Percentiles rank a stretch among this genome's conserved stretches.
phyloP scores from a whole-genome alignment of 2,113 vertebrate genomes.

The Mungos mungo region DNA sequence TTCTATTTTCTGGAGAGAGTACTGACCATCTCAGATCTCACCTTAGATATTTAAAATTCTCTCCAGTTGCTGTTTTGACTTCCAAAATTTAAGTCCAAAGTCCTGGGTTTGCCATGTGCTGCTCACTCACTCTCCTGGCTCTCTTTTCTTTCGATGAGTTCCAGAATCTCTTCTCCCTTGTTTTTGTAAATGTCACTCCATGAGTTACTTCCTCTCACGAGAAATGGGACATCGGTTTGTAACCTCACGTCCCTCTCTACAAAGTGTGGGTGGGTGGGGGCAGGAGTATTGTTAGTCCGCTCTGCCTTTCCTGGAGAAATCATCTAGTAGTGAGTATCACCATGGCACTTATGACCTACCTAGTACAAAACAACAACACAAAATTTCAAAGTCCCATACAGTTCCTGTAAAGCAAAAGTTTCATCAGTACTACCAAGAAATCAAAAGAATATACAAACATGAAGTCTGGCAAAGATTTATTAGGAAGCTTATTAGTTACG shows the following conservation, averaged over 20 bases:
- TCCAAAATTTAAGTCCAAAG: neutral
- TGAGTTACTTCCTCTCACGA: neutral
- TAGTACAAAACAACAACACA: conserved; percentile 21
- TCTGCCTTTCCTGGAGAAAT: neutral
- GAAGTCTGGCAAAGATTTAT: conserved; percentile 74
- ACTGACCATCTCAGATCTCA: neutral
- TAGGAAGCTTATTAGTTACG: conserved; percentile 75
- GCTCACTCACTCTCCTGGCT: neutral
- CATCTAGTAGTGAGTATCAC: neutral
- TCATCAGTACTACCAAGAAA: neutral
- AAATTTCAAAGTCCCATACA: neutral
- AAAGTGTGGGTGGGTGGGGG: neutral
- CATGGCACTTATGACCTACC: neutral
- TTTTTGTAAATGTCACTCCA: neutral
- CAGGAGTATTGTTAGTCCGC: neutral
- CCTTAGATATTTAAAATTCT: neutral
- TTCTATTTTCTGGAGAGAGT: neutral
- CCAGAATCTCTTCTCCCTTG: neutral
- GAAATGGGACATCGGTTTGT: neutral
- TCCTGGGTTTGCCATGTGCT: neutral
- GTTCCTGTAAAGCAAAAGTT: neutral
- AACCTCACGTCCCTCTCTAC: neutral
- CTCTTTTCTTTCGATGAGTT: neutral
- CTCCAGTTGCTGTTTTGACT: neutral
- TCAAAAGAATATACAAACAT: conserved; percentile 48